phyloP scores from a whole-genome alignment of 2,797 vertebrate genomes.

The Aratinga solstitialis region DNA sequence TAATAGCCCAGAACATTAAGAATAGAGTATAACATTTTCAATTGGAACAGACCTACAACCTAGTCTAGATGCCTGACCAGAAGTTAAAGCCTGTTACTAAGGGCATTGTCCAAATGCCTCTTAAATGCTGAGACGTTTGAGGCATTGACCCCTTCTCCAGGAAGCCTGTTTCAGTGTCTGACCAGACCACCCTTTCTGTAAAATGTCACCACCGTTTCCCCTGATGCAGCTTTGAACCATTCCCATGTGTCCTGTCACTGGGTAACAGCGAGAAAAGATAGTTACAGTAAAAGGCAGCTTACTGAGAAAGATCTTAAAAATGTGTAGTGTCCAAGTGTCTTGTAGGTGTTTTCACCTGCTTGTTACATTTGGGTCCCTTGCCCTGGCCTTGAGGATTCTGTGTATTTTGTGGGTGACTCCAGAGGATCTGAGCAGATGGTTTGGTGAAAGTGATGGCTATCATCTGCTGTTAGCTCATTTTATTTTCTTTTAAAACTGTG shows the following conservation, averaged over 20 bases:
- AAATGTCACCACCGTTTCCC: not conserved
- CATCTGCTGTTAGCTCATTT: not conserved
- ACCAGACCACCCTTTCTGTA: not conserved
- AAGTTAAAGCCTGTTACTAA: not conserved
- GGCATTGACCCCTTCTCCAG: not conserved
- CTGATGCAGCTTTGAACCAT: not conserved
- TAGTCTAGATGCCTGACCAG: not conserved
- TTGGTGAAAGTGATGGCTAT: not conserved
- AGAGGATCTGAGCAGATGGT: not conserved
- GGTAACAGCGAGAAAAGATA: not conserved
- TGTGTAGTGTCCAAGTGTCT: not conserved
- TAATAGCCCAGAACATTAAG: not conserved
- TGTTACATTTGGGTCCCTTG: not conserved
- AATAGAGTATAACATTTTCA: not conserved
- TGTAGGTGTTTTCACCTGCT: not conserved
- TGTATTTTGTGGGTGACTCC: not conserved
- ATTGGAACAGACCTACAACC: not conserved
- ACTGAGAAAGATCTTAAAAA: not conserved
- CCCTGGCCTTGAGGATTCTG: not conserved
- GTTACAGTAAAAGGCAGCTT: not conserved
- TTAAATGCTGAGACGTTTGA: not conserved
- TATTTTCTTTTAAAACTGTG: not conserved
- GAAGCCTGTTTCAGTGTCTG: not conserved
- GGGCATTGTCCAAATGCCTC: not conserved
- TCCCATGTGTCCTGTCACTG: fast-evolving